These are phyloP conservation scores for Gnathonemus longibarbis DNA, from an alignment of 2,113 vertebrate genomes.

Conservation along the genomic window DNA sequence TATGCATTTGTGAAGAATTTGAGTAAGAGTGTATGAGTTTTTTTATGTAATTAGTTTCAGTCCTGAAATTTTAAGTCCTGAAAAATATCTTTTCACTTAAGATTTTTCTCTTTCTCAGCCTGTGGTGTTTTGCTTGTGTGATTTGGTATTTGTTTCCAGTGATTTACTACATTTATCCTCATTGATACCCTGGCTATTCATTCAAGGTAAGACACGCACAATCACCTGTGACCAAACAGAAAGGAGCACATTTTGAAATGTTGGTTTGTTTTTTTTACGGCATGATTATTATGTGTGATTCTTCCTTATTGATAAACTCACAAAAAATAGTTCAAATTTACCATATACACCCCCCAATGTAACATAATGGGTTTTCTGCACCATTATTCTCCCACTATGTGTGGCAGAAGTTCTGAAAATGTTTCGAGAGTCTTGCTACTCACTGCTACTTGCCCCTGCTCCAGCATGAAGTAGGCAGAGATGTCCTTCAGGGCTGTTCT, in stretches of 20 bases:
- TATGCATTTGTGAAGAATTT: neutral
- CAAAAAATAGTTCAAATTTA: neutral
- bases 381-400: neutral
- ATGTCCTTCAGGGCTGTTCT: constrained; percentile 74
- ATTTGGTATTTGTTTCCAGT: neutral
- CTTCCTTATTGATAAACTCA: neutral
- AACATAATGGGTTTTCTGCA: neutral
- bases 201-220: neutral
- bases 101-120: neutral
- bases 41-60: neutral
- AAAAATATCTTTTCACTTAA: no score
- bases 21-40: neutral
- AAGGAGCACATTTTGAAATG: neutral
- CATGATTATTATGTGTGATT: neutral
- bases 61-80: no score
- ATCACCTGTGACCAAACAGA: neutral
- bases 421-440: constrained; percentile 44
- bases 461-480: constrained; percentile 61
- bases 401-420: neutral
- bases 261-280: neutral
- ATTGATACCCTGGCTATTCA: neutral
- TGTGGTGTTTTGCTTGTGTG: neutral
- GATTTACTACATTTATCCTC: neutral
- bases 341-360: neutral
- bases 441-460: constrained; percentile 80